Evolutionary conservation across 2,888 invertebrate genomes (phyloP), one percentile per base, ranked within the genome.

Genomic region (Spialia ferax): DNA sequence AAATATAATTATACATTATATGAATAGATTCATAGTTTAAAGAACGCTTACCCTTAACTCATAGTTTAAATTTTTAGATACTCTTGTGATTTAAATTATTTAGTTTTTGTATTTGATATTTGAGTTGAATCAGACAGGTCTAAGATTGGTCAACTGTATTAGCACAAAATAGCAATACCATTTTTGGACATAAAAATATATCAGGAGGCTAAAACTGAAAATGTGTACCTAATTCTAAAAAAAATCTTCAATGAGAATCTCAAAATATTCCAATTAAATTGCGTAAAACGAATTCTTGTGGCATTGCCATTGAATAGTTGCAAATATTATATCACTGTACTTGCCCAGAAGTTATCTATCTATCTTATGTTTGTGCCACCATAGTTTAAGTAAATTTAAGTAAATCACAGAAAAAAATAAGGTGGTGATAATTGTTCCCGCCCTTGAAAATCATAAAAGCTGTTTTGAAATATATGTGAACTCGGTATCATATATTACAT

Each of bases 291-390:
- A 55, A 45, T 54, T 67, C 2, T 13, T 29, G 38, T 38, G 55
- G 23, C 54, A 32, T 18, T 26, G 54, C n/a, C 63, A 45, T 32
- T 32, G 38, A 15, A 32, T 42, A 61, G 70, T 38, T 65, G 52
- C 57, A 52, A 32, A 59, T 64, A 65, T n/a, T n/a, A n/a, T 57
- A 61, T 78, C 71, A 82, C 91, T 91, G 91, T 92, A 86, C 75
- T 86, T 92, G 93, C 92, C 91, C 92, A 89, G 89, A 93, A 84
- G 92, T 93, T 83, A 80, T 84, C n/a, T n/a, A n/a, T n/a, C 77
- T 84, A 90, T 93, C 93, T 92, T 91, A 91, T 93, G 93, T 93
- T 93, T 93, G 89, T 86, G 92, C 93, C 92, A 88, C 86, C 86
- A 52, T 23, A 48, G 75, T 11, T 50, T 22, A 50, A 50, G 42